Base-by-base conservation (phyloP, 2,797 vertebrate species). In the Melanogrammus aeglefinus region DNA sequence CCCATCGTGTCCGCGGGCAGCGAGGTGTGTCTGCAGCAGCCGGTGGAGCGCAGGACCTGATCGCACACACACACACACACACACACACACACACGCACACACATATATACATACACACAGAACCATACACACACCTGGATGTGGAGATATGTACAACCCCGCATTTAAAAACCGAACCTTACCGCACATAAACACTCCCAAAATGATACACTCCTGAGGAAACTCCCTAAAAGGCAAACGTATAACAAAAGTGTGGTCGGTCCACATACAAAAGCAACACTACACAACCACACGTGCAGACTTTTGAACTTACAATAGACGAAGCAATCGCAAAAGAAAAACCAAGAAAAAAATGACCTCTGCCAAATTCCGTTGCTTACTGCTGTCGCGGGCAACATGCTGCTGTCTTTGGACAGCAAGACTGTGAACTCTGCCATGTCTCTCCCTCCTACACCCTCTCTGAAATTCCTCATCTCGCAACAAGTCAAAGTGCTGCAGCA, bases 1-100 rank as follows among this genome's bases (percentile, higher is more conserved):
- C 98, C 98, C 77, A 99, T 99, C 81, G 97, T 99, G 86, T 99
- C 97, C 0, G 98, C 97, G 0, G 97, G 97, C 84, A 99, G 97
- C 0, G 97, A 98, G 93, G 95, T 99, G 84, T 98, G 96, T 88
- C 95, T 99, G 80, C 97, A 99, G 86, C 97, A 99, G 86, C 97
- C 98, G 0, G 97, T 99, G 79, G 97, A 98, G 86, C 95, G 96
- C 90, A 95, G 95, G 87, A 88, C 88, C 81, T 99, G 94, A 97
- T 21, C 12, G 16, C 21, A 76, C 44, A 31, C 10, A 63, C 76
- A 74, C 63, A 83, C 83, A 51, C 35, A 73, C 72, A 73, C 84
- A 69, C 73, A 75, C 84, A 81, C 57, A 80, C 82, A 86, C 84
- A 69, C 73, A 75, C 84, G 81, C 57, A 80, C 82, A 86, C 86